These are phyloP conservation scores for Rhabdomys dilectus DNA, from an alignment of 2,113 vertebrate species.

Conservation along the genomic window DNA sequence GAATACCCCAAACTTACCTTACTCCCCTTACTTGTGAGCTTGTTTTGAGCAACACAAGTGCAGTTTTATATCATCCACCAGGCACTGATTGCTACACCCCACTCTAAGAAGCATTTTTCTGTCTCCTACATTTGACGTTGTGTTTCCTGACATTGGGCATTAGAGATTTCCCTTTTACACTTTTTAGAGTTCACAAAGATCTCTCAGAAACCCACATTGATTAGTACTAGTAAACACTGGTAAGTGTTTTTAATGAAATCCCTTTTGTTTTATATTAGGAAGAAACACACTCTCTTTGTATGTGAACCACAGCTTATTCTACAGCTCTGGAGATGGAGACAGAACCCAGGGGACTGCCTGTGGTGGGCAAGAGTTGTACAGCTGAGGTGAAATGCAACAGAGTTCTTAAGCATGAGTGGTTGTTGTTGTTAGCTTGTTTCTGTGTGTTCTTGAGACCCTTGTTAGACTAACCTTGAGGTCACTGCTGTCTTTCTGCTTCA, in stretches of 20 bases:
- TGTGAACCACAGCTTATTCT: neutral
- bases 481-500: neutral
- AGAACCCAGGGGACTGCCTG: neutral
- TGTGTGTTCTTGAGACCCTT: neutral
- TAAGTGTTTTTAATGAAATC: neutral
- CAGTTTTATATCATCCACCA: neutral
- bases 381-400: too few species aligned
- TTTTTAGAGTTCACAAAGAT: neutral
- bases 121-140: neutral
- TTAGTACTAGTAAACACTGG: neutral
- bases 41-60: neutral
- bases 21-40: neutral
- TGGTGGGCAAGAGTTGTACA: neutral
- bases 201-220: neutral
- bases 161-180: too few species aligned
- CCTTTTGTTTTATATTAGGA: neutral
- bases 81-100: neutral
- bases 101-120: neutral
- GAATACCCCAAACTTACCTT: neutral
- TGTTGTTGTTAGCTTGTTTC: neutral
- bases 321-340: neutral
- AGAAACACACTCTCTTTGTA: neutral
- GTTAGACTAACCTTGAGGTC: neutral
- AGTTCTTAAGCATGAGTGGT: neutral
- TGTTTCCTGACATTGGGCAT: neutral